Conservation (phyloP, 2,888 invertebrate species). For the Saturnia pavonia region DNA sequence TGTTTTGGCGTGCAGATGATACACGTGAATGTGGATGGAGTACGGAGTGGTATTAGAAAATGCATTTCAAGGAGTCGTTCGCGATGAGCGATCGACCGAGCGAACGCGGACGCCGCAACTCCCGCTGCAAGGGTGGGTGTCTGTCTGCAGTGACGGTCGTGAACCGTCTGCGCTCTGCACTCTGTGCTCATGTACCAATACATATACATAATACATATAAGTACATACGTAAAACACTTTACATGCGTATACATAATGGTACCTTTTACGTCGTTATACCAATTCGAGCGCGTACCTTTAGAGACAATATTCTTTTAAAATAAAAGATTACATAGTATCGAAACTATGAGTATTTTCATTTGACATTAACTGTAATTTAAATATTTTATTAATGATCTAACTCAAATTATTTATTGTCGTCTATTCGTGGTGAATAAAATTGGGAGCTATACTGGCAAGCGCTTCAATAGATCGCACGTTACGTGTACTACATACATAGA, state of each 20-base stretch:
- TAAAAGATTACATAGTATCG: not conserved
- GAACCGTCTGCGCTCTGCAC: conserved; percentile 50
- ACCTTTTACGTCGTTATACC: conserved; percentile 1
- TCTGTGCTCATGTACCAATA: conserved; percentile 21
- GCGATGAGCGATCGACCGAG: conserved; percentile 81
- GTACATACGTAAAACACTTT: conserved; percentile 19
- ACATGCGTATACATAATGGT: conserved; percentile 14
- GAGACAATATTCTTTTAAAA: not conserved
- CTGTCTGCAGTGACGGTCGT: conserved; percentile 50
- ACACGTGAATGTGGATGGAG: conserved; percentile 78
- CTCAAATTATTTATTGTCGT: not conserved
- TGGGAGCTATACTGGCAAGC: not conserved
- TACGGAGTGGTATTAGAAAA: conserved; percentile 75
- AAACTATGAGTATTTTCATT: not conserved
- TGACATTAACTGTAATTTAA: not conserved
- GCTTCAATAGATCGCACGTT: not conserved
- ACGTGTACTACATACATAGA: not conserved
- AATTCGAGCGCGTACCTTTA: not conserved
- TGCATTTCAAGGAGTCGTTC: conserved; percentile 82
- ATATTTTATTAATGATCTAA: not conserved
- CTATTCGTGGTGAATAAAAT: not conserved
- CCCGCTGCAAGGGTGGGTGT: conserved; percentile 80
- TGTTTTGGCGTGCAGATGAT: conserved; percentile 73
- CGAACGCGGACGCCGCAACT: conserved; percentile 80
- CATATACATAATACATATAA: conserved; percentile 3